Conservation (phyloP, 2,888 invertebrate species). For the Nebria brevicollis region DNA sequence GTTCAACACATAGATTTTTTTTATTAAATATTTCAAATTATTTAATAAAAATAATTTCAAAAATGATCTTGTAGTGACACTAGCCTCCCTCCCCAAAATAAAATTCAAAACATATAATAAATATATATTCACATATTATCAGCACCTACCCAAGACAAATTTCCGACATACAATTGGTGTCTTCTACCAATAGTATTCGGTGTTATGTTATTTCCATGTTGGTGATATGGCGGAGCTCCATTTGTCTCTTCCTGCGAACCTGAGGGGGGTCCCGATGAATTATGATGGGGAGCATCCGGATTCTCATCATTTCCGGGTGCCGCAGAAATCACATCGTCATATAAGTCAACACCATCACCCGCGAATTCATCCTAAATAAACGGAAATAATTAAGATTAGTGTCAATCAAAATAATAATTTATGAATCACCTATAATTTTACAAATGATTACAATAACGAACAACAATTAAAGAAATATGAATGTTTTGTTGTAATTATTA, state of each 20-base stretch:
- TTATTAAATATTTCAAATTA: background rate
- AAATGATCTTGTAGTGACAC: conserved; percentile 49
- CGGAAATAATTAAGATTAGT: background rate
- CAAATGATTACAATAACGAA: background rate
- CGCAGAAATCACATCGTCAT: conserved; percentile 94
- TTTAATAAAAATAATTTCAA: conserved; percentile 57
- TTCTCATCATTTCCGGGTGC: conserved; percentile 69
- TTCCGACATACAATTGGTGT: conserved; percentile 95
- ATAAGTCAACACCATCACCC: conserved; percentile 90
- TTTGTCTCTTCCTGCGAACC: conserved; percentile 73
- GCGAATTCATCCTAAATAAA: conserved; percentile 78
- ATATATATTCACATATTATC: conserved; percentile 55
- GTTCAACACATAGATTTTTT: background rate
- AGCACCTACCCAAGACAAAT: conserved; percentile 91
- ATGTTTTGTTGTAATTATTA: too few relatives aligned
- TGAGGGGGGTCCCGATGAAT: conserved; percentile 66
- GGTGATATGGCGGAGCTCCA: conserved; percentile 75
- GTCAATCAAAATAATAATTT: background rate
- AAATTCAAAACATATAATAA: conserved; percentile 50
- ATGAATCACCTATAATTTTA: too few relatives aligned
- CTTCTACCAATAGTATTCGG: conserved; percentile 79
- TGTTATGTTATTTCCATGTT: conserved; percentile 74
- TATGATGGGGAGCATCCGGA: conserved; percentile 68
- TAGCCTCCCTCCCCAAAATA: background rate
- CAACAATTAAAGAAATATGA: background rate